Evolutionary conservation across 2,888 invertebrate species (phyloP), one percentile per base, ranked within the genome.

Genomic region (Sycophila texana): DNA sequence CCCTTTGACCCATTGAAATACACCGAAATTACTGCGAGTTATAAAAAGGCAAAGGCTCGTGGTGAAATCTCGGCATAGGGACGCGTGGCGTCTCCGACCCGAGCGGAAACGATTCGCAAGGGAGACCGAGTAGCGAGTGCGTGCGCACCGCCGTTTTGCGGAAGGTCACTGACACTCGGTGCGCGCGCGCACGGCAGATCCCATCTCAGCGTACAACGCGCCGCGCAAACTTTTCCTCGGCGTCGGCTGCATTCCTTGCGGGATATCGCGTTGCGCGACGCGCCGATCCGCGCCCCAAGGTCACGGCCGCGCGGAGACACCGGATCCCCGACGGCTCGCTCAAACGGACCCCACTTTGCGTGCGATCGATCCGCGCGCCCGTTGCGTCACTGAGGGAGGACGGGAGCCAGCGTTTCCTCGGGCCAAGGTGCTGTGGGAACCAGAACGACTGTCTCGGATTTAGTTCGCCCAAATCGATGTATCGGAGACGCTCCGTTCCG

Each of bases 241-340:
- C 81, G 81, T 83, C 82, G 82, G 80, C 82, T 83, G 83, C 84
- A 86, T 85, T 86, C 84, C 83, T 84, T 82, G 83, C 83, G 84
- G 84, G 82, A 83, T 84, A 85, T 86, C 84, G 81, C 77, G 82
- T 85, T 85, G 83, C 85, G 70, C 22, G 65, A 68, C 74, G 53
- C n/a, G 30, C 30, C 84, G 63, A n/a, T 53, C 57, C 71, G 22
- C 51, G 30, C 30, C 39, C 18, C 63, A 63, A 63, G 47, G 63
- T 47, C 63, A 63, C 47, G 63, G 63, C 63, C 26, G 13, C 63
- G 63, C 18, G 3, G 39, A 30, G n/a, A 63, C 39, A 47, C 16
- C 10, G 39, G 39, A 39, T 39, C 39, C 39, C 7, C 7, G 39
- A 7, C 39, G 39, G 39, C 39, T 39, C 18, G 18, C 39, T 18